These are phyloP conservation scores for Cheumatopsyche charites DNA, from an alignment of 1,140 invertebrate species.

Conservation along the genomic window DNA sequence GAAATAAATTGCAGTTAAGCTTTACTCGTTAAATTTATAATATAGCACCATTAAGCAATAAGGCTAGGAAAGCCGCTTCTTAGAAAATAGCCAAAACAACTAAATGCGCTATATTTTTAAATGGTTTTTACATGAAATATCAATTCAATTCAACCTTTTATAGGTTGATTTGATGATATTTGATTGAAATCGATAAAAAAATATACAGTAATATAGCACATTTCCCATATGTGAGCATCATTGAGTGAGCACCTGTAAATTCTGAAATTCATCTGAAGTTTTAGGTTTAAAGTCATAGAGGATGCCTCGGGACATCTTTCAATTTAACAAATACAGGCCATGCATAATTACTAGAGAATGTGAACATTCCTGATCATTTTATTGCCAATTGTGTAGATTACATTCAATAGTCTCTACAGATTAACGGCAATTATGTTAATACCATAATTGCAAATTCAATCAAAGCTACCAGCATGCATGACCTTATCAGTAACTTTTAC, in stretches of 20 bases:
- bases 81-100: slow-evolving; percentile 51
- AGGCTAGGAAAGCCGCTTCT: slow-evolving; percentile 34
- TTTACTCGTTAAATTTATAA: slow-evolving; percentile 26
- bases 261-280: not conserved
- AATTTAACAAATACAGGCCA: slow-evolving; percentile 46
- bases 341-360: slow-evolving; percentile 47
- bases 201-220: slow-evolving; percentile 20
- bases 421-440: slow-evolving; percentile 37
- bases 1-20: slow-evolving; percentile 38
- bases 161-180: no score
- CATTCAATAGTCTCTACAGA: slow-evolving; percentile 42
- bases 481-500: slow-evolving; percentile 32
- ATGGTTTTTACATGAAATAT: no score
- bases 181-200: no score
- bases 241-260: slow-evolving; percentile 7
- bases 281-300: slow-evolving; percentile 41
- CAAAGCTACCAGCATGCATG: slow-evolving; percentile 48
- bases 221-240: slow-evolving; percentile 13
- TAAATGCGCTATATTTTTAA: slow-evolving; percentile 47
- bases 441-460: slow-evolving; percentile 41
- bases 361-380: slow-evolving; percentile 41
- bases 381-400: slow-evolving; percentile 43
- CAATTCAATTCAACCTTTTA: no score
- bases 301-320: slow-evolving; percentile 34
- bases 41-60: slow-evolving; percentile 16